Percentiles rank a stretch among this genome's conserved stretches.
These are phyloP conservation scores for Phrynocephalus vlangalii DNA, from an alignment of 2,797 vertebrate genomes.

Conservation along the genomic window DNA sequence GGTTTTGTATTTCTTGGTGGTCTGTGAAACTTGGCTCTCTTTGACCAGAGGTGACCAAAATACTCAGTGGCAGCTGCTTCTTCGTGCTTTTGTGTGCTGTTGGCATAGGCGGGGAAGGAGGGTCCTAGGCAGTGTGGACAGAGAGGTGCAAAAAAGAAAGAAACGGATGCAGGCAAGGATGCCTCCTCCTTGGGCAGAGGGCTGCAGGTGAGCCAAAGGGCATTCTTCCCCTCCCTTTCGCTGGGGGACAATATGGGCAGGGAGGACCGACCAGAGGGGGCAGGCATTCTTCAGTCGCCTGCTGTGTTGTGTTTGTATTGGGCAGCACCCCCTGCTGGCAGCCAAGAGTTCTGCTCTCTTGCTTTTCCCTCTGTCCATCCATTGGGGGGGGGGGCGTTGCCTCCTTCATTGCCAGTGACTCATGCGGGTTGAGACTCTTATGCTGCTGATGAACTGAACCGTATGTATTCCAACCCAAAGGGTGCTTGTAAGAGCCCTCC, in stretches of 20 bases:
- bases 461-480: slow-evolving; percentile 13
- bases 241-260: not conserved
- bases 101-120: not conserved
- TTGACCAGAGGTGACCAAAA: slow-evolving; percentile 24
- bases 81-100: slow-evolving; percentile 27
- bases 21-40: slow-evolving; percentile 44
- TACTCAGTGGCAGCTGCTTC: slow-evolving; percentile 43
- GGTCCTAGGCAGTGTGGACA: not conserved
- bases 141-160: not conserved
- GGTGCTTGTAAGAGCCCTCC: not conserved
- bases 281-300: not conserved
- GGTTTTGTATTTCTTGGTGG: slow-evolving; percentile 46
- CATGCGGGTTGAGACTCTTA: not conserved
- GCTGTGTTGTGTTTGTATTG: not conserved
- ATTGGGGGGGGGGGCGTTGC: not conserved
- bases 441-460: slow-evolving; percentile 14
- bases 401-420: not conserved
- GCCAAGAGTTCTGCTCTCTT: not conserved
- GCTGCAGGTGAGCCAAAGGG: not conserved
- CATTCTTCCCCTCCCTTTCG: not conserved
- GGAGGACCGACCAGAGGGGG: not conserved
- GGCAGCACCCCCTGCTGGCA: slow-evolving; percentile 18
- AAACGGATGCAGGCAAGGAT: not conserved
- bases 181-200: not conserved
- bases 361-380: not conserved